These are phyloP conservation scores for Andrena hattorfiana DNA, from an alignment of 2,888 invertebrate species.

Conservation along the genomic window DNA sequence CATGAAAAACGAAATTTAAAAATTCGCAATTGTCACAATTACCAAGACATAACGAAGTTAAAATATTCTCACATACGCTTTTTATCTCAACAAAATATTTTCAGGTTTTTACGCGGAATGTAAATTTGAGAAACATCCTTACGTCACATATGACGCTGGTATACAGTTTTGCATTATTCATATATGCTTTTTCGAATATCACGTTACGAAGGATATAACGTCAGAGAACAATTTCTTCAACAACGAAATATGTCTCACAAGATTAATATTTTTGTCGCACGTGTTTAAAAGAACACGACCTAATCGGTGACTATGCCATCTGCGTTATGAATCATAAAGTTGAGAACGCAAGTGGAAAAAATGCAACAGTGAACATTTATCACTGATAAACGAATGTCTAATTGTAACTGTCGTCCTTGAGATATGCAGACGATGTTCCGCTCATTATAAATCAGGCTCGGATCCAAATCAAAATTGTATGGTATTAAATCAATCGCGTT, in stretches of 20 bases:
- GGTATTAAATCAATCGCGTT: too few species aligned
- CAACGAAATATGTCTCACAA: background rate
- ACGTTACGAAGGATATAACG: background rate
- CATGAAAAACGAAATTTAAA: too few species aligned
- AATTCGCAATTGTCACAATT: too few species aligned
- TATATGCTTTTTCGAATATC: background rate
- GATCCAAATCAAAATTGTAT: background rate
- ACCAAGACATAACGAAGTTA: too few species aligned
- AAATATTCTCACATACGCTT: too few species aligned
- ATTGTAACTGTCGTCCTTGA: constrained; percentile 6
- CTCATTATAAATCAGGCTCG: background rate
- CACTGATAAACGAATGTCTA: constrained; percentile 20
- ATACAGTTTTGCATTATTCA: too few species aligned
- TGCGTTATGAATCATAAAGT: constrained; percentile 35
- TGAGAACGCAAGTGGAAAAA: constrained; percentile 7
- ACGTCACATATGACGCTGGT: too few species aligned
- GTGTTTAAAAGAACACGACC: background rate
- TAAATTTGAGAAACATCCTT: background rate
- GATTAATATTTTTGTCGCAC: background rate
- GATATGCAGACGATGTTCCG: background rate
- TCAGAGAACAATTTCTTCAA: background rate
- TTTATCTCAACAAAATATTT: background rate
- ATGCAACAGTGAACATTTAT: background rate
- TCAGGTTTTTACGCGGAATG: background rate
- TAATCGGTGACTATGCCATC: constrained; percentile 16